Percentiles rank a stretch among this genome's conserved stretches.
These are phyloP conservation scores for Cantharis rustica DNA, from an alignment of 2,888 invertebrate genomes.

Conservation along the genomic window DNA sequence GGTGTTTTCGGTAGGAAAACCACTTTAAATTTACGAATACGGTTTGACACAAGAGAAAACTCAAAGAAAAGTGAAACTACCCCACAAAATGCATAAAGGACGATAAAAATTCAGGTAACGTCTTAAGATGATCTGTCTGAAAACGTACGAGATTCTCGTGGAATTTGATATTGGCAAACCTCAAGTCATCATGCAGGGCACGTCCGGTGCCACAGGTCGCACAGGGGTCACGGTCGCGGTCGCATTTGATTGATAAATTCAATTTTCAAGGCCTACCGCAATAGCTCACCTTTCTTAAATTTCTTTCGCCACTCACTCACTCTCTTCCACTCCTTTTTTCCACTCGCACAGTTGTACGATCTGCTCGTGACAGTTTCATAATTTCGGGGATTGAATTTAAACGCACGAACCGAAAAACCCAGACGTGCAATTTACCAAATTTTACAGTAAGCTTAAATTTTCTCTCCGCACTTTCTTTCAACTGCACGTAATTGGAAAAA, in stretches of 20 bases:
- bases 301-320: not conserved
- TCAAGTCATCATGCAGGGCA: slow-evolving; percentile 33
- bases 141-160: slow-evolving; percentile 28
- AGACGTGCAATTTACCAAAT: not conserved
- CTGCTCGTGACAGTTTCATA: not conserved
- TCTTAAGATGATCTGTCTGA: slow-evolving; percentile 28
- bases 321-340: not conserved
- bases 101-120: slow-evolving; percentile 29
- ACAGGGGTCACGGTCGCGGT: slow-evolving; percentile 29
- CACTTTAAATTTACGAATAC: slow-evolving; percentile 7
- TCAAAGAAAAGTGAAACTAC: slow-evolving; percentile 8
- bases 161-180: slow-evolving; percentile 31
- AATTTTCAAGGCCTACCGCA: slow-evolving; percentile 41
- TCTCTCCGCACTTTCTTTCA: not conserved
- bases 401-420: not conserved
- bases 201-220: slow-evolving; percentile 38
- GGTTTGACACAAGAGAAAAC: slow-evolving; percentile 6
- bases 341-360: not conserved
- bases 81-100: not conserved
- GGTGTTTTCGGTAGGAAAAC: not conserved
- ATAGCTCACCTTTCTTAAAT: slow-evolving; percentile 12
- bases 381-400: not conserved
- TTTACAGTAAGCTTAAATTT: not conserved
- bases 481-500: not conserved
- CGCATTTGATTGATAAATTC: slow-evolving; percentile 42